These are phyloP conservation scores for Tetragnatha montana DNA, from an alignment of 2,888 invertebrate species.

Conservation along the genomic window DNA sequence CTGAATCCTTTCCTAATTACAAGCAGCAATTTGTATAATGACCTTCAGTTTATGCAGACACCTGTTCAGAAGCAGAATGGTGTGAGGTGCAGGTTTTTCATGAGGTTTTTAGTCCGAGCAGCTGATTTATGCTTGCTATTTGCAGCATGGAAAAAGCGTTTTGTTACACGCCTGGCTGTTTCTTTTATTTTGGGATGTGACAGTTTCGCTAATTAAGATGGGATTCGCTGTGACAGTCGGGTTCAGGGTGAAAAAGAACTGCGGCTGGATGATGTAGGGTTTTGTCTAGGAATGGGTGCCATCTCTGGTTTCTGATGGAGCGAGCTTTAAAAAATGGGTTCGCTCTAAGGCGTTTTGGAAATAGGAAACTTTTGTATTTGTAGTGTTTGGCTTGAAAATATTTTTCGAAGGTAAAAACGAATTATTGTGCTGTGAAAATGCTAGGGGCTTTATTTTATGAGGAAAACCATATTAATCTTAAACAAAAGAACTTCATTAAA, in stretches of 20 bases:
- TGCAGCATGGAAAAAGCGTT: neutral
- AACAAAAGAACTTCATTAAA: too few relatives aligned
- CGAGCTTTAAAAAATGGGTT: neutral
- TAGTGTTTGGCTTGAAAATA: neutral
- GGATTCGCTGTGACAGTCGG: neutral
- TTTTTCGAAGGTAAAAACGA: too few relatives aligned
- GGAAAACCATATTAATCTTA: too few relatives aligned
- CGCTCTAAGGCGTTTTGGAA: neutral
- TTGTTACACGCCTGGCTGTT: neutral
- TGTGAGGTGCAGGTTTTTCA: neutral
- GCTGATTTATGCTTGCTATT: neutral
- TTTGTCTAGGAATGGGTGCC: neutral
- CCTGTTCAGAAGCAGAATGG: conserved; percentile 28
- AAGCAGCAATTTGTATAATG: conserved; percentile 60
- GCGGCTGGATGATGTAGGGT: neutral
- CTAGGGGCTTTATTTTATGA: too few relatives aligned
- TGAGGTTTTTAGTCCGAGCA: neutral
- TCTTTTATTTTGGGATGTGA: neutral
- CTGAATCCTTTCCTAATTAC: conserved; percentile 58
- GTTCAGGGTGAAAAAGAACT: neutral
- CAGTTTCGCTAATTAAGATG: neutral
- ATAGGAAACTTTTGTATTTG: neutral
- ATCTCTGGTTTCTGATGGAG: neutral
- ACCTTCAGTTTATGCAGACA: conserved; percentile 27
- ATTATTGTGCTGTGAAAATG: too few relatives aligned